Evolutionary conservation across 2,113 vertebrate genomes (phyloP), one percentile per base, ranked within the genome.

Genomic region (Leptocoma aspasia): DNA sequence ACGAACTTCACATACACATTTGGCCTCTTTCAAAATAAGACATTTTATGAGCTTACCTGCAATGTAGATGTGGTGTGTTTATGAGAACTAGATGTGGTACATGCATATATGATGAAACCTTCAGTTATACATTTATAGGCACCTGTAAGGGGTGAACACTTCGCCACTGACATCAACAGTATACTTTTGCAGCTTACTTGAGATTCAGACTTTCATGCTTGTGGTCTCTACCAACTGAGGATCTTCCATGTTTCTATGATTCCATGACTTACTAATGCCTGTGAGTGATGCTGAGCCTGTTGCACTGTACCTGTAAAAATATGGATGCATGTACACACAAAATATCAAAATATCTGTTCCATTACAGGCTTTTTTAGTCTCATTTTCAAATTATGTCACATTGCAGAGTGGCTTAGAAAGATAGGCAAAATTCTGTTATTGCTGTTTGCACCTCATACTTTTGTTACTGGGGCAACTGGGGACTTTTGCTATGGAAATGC

Each of bases 381-480:
- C 3, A 66, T n/a, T 87, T 88, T 27, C 15, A 81, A 90, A 83
- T 77, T 44, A 50, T 44, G 3, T 69, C 2, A 1, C 47, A 33
- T 37, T 54, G 33, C 35, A 65, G 30, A 70, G 68, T 37, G 47
- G 15, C 18, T 90, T 12, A 86, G 64, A 90, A 81, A 86, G 50
- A 72, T 49, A 82, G 70, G 37, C 66, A 91, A 80, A 90, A 77
- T 94, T 79, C 66, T 57, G 18, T 72, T 60, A 39, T 92, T 89
- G 69, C 26, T 70, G 17, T 86, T 91, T 91, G 41, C 10, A 80
- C 15, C 27, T 82, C 50, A 35, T 26, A 24, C 24, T 78, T 96
- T 92, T 95, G 82, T 94, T 95, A 66, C 79, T 88, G 71, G 47
- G 87, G 79, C 66, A 94, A 70, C 91, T 72, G 50, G 15, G 15